A percentile compares a stretch with the other conserved stretches of the same genome.
These are phyloP conservation scores for Drosophila nr. perissopoda DNA, from an alignment of 2,888 invertebrate genomes.

Conservation along the genomic window DNA sequence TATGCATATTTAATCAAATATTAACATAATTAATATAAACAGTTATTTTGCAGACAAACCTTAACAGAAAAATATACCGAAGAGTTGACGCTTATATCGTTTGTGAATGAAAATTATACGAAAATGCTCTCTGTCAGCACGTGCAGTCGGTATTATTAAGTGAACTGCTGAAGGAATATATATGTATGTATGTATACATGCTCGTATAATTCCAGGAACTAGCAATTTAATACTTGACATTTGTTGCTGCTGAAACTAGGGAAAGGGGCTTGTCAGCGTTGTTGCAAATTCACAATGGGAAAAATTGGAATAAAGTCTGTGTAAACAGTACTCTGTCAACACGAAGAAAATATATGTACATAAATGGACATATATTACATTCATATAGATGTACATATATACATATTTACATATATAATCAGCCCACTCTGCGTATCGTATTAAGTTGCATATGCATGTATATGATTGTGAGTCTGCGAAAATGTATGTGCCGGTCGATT, in stretches of 20 bases:
- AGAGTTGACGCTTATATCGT: slow-evolving; percentile 2
- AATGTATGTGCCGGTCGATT: slow-evolving; percentile 39
- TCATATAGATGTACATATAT: background rate
- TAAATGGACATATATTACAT: background rate
- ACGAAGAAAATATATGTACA: slow-evolving; percentile 7
- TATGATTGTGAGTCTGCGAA: slow-evolving; percentile 42
- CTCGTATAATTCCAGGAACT: slow-evolving; percentile 34
- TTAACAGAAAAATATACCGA: background rate
- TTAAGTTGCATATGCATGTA: slow-evolving; percentile 53
- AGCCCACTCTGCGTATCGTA: slow-evolving; percentile 39
- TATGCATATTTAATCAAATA: background rate
- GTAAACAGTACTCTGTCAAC: slow-evolving; percentile 11
- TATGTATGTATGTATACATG: slow-evolving; percentile 8
- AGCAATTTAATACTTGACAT: slow-evolving; percentile 44
- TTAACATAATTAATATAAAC: background rate
- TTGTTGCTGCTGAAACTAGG: slow-evolving; percentile 28
- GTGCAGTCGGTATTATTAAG: background rate
- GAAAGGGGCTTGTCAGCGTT: slow-evolving; percentile 4
- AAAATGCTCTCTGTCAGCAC: background rate
- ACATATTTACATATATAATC: slow-evolving; percentile 20
- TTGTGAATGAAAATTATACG: slow-evolving; percentile 15
- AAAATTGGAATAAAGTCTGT: slow-evolving; percentile 19
- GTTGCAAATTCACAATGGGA: slow-evolving; percentile 11
- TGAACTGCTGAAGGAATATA: background rate
- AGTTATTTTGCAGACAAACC: background rate